Conservation (phyloP, 2,888 invertebrate genomes). For the Lasioglossum lativentre region DNA sequence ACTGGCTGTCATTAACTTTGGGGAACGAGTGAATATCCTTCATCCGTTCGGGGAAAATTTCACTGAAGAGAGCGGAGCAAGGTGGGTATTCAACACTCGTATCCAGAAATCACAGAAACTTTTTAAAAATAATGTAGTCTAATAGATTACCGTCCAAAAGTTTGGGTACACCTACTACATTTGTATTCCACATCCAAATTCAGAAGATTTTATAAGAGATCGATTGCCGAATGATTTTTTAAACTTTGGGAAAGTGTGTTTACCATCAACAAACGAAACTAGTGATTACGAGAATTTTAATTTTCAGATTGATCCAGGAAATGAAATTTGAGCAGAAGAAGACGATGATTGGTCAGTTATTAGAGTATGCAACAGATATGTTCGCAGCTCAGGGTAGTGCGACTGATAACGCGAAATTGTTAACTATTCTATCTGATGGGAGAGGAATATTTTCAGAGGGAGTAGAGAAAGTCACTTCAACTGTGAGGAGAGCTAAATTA, state of each 20-base stretch:
- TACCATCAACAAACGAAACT: too few relatives aligned
- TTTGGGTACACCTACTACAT: too few relatives aligned
- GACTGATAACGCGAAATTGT: slow-evolving; percentile 91
- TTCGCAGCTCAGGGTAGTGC: slow-evolving; percentile 86
- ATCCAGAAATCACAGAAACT: background rate
- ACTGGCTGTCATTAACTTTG: slow-evolving; percentile 96
- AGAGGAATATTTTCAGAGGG: slow-evolving; percentile 96
- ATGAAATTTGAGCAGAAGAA: slow-evolving; percentile 95
- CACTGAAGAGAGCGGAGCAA: slow-evolving; percentile 93
- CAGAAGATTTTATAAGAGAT: background rate
- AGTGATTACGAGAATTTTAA: background rate
- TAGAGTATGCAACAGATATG: slow-evolving; percentile 92
- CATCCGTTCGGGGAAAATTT: slow-evolving; percentile 95
- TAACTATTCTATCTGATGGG: slow-evolving; percentile 98
- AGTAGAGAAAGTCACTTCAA: slow-evolving; percentile 90
- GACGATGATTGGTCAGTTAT: slow-evolving; percentile 93
- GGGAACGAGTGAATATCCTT: slow-evolving; percentile 93
- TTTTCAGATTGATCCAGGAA: slow-evolving; percentile 88
- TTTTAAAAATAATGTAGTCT: too few relatives aligned
- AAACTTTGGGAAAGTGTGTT: too few relatives aligned
- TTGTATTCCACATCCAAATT: too few relatives aligned
- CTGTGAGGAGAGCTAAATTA: slow-evolving; percentile 92
- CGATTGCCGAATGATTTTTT: background rate
- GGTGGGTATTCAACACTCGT: slow-evolving; percentile 71
- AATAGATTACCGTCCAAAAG: too few relatives aligned